phyloP scores from a whole-genome alignment of 2,113 vertebrate genomes.

The Anser brachyrhynchus region DNA sequence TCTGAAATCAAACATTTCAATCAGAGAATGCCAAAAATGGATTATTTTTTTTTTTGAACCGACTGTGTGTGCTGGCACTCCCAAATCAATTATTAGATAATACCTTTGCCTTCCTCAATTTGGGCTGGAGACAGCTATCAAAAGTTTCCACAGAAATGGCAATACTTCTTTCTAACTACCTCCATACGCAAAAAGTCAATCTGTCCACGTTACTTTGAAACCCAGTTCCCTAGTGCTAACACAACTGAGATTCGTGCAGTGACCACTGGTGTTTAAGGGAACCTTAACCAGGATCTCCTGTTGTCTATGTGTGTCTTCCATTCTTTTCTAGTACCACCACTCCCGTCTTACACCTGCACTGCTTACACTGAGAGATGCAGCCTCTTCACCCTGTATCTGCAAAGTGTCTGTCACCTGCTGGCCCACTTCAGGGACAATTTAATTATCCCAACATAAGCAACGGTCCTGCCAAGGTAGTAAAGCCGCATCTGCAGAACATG shows the following conservation, averaged over 20 bases:
- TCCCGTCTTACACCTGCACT: neutral
- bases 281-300: neutral
- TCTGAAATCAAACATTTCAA: neutral
- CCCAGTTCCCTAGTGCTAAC: neutral
- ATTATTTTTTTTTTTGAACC: neutral
- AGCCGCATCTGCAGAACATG: neutral
- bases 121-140: neutral
- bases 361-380: neutral
- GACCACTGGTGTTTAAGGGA: neutral
- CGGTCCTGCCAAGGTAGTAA: fast-evolving
- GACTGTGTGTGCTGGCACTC: neutral
- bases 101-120: neutral
- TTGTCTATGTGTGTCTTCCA: neutral
- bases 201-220: neutral
- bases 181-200: neutral
- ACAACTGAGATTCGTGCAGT: neutral
- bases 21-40: neutral
- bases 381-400: neutral
- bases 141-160: neutral
- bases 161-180: neutral
- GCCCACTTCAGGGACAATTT: neutral
- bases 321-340: neutral
- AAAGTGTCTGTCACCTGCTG: neutral
- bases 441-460: neutral
- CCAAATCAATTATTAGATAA: neutral